Percentiles rank a stretch among this genome's conserved stretches.
Evolutionary conservation across 2,113 vertebrate species (phyloP).

Genomic region (Petrocephalus zakoni): DNA sequence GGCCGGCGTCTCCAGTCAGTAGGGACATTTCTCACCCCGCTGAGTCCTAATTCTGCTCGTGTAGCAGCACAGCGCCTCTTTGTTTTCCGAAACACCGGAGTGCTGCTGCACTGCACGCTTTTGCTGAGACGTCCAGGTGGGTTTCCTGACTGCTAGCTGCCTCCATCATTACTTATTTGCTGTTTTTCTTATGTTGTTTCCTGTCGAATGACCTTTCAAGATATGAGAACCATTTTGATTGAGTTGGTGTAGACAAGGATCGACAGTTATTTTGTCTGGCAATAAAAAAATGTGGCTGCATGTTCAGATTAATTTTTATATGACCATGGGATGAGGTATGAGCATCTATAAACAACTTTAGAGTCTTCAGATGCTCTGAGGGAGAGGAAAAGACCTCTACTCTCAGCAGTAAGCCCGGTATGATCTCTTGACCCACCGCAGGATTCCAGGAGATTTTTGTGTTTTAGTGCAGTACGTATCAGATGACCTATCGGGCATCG

Average conservation of each 20-base stretch:
- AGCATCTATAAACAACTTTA: not conserved
- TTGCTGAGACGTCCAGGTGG: not conserved
- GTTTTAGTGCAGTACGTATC: not conserved
- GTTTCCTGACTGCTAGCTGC: not conserved
- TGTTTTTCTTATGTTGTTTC: not conserved
- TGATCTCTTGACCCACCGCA: not conserved
- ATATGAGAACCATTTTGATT: not conserved
- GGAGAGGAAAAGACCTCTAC: not conserved
- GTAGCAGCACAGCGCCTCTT: not conserved
- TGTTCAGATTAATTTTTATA: not conserved
- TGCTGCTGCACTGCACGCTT: not conserved
- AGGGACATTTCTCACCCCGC: constrained; percentile 11
- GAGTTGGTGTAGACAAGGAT: not conserved
- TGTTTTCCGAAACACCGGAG: not conserved
- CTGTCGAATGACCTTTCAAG: not conserved
- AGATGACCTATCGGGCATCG: not conserved
- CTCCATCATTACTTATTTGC: not conserved
- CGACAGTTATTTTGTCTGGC: too few relatives aligned
- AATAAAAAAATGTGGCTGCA: not conserved
- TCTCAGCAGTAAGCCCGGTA: not conserved
- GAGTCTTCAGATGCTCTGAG: not conserved
- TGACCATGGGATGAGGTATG: not conserved
- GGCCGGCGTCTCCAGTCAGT: not conserved
- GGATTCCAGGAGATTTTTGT: not conserved
- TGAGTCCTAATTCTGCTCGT: not conserved